Conservation (phyloP, 2,797 vertebrate species). For the Falco novaeseelandiae region DNA sequence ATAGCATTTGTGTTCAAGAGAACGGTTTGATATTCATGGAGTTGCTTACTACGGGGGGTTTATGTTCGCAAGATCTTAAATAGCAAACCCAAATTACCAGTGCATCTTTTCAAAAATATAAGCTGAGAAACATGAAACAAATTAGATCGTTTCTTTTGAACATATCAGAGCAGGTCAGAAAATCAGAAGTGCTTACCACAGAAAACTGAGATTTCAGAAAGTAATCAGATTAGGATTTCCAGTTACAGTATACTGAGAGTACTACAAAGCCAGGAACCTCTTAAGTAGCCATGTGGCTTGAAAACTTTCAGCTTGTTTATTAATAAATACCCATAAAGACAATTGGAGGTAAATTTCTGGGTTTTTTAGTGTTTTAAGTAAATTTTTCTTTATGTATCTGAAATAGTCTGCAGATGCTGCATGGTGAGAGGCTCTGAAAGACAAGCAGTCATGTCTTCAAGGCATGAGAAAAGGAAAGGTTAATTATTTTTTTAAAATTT, state of each 20-base stretch:
- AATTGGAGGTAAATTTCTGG: neutral
- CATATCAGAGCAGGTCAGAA: neutral
- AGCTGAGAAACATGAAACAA: neutral
- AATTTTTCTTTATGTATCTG: neutral
- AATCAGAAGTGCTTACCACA: neutral
- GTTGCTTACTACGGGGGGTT: neutral
- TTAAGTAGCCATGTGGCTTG: neutral
- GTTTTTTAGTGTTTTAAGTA: neutral
- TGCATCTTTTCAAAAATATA: neutral
- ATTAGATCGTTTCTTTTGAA: neutral
- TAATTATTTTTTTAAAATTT: neutral
- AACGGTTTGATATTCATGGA: neutral
- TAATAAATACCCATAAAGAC: neutral
- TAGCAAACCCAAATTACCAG: neutral
- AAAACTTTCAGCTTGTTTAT: neutral
- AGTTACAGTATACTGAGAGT: rapidly evolving
- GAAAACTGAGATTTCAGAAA: neutral
- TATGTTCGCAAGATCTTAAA: neutral
- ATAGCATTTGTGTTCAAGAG: neutral
- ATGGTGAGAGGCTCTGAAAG: neutral
- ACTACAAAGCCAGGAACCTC: neutral
- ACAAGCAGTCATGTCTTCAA: neutral
- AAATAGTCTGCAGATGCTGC: neutral
- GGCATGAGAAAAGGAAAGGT: constrained; percentile 10
- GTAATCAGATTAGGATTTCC: neutral